Base-by-base conservation (phyloP, 1,140 invertebrate genomes). In the Wiebesia pumilae region DNA sequence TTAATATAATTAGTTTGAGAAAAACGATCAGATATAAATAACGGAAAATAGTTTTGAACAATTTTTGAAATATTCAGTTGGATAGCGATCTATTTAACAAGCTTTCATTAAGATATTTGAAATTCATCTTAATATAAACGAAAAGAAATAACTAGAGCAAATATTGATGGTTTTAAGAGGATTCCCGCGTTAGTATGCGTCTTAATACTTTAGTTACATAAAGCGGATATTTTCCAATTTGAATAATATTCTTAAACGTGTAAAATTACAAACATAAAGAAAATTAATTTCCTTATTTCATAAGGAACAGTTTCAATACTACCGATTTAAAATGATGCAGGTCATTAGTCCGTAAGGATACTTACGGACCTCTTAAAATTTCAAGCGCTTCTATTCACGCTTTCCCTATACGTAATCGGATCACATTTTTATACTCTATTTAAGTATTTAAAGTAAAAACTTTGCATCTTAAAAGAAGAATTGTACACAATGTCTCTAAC, bases 331-430 rank as follows among this genome's bases (percentile, higher is more conserved):
- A 43, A n/a, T 43, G 10, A 75, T 75, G 43, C 27, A 43, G 40
- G 27, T 75, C 38, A 75, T 75, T 75, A 75, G 40, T 75, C n/a
- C 24, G 43, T 43, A 43, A 75, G 71, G 9, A 43, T 14, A 27
- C n/a, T n/a, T n/a, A n/a, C n/a, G n/a, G n/a, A n/a, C 24, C 35
- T 43, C 21, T 43, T 38, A 40, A 75, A 75, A 75, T 43, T n/a
- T 43, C 43, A 24, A 21, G 1, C 24, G 40, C 19, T 75, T 6
- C 35, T 40, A 43, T 43, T 43, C 40, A 24, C 40, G 71, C 71
- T 75, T 75, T 75, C 71, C 6, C 27, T 75, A 43, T 75, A 75
- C 38, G n/a, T 71, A 75, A 75, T 75, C 21, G 38, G 40, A 38
- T 75, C 71, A 75, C 6, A 75, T 43, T 43, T 75, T 43, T n/a